phyloP scores from a whole-genome alignment of 2,888 invertebrate species.

The Taenaris catops region DNA sequence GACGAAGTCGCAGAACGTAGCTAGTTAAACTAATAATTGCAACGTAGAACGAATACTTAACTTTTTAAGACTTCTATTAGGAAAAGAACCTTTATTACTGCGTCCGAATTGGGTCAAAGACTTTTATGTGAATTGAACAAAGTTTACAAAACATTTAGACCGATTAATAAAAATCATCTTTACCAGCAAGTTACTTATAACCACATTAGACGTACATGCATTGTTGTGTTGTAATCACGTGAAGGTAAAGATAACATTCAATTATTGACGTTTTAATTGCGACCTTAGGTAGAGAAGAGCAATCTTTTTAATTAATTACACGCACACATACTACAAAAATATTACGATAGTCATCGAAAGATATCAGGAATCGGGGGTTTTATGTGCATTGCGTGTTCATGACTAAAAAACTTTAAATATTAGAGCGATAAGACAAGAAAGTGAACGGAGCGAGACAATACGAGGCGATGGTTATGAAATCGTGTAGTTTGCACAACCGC shows the following conservation, averaged over 20 bases:
- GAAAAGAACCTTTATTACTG: no score
- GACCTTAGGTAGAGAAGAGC: conserved; percentile 5
- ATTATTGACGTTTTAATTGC: conserved; percentile 23
- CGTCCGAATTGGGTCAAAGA: no score
- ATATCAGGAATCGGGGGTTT: background rate
- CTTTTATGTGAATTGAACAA: no score
- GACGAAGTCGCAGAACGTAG: no score
- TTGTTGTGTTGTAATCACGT: conserved; percentile 37
- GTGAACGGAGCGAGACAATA: conserved; percentile 76
- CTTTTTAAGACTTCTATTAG: no score
- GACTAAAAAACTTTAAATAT: conserved; percentile 1
- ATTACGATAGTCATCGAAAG: background rate
- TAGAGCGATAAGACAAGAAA: conserved; percentile 15
- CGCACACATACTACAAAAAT: background rate
- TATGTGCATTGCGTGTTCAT: background rate
- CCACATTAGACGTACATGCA: conserved; percentile 32
- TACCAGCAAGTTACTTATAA: background rate
- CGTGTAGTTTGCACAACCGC: conserved; percentile 62
- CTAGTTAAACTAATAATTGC: no score
- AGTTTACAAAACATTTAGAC: no score
- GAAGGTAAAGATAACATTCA: conserved; percentile 32
- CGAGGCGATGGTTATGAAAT: conserved; percentile 72
- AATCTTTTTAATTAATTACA: conserved; percentile 11
- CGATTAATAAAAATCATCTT: background rate
- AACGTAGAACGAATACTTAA: no score